Percentiles rank a stretch among this genome's conserved stretches.
Conservation (phyloP, 2,888 invertebrate genomes). For the Hipparchia semele region DNA sequence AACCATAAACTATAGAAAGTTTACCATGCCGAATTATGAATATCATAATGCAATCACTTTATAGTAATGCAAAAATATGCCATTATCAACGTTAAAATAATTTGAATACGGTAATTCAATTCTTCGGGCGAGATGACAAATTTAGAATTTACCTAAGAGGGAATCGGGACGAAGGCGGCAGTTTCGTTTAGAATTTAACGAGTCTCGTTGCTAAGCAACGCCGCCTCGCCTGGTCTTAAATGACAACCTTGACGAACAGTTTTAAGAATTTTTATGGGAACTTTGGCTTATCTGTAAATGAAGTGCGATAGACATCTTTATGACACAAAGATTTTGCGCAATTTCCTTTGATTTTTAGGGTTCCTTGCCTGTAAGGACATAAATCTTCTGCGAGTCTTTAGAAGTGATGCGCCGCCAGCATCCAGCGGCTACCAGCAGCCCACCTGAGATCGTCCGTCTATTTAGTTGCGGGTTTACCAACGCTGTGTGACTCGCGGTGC, state of each 20-base stretch:
- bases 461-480: too few relatives aligned
- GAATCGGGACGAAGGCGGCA: slow-evolving; percentile 11
- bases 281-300: background rate
- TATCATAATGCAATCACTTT: background rate
- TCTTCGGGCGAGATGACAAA: slow-evolving; percentile 11
- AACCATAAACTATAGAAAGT: too few relatives aligned
- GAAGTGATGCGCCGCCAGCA: too few relatives aligned
- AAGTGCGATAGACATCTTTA: slow-evolving; percentile 1
- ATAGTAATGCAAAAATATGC: background rate
- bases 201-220: slow-evolving; percentile 31
- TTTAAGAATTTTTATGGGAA: slow-evolving; percentile 11
- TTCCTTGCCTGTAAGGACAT: background rate
- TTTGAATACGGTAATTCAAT: slow-evolving; percentile 22
- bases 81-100: slow-evolving; percentile 15
- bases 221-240: slow-evolving; percentile 21
- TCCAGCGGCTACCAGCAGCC: too few relatives aligned
- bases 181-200: slow-evolving; percentile 32
- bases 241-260: slow-evolving; percentile 25
- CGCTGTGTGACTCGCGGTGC: too few relatives aligned
- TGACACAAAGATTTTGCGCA: background rate
- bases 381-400: too few relatives aligned
- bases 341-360: background rate
- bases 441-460: too few relatives aligned
- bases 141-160: slow-evolving; percentile 21
- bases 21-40: too few relatives aligned